Conservation (phyloP, 2,797 vertebrate genomes). For the Sylvilagus floridanus region DNA sequence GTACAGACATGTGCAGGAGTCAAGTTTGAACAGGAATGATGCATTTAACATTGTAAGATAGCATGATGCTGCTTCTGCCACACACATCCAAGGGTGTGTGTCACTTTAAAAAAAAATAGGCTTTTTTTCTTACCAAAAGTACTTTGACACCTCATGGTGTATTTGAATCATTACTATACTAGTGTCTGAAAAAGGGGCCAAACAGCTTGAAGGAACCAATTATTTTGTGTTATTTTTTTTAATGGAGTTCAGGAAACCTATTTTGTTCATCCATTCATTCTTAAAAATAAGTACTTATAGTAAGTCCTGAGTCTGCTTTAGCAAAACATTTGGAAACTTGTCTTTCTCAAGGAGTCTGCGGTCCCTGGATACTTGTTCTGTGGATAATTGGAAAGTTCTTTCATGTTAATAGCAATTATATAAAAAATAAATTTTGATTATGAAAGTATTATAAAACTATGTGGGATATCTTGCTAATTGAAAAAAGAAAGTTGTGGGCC, state of each 20-base stretch:
- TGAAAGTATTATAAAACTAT: constrained; percentile 5
- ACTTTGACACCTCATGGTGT: neutral
- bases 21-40: neutral
- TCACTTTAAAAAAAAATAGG: neutral
- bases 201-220: neutral
- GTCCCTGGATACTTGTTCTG: neutral
- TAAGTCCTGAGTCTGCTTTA: neutral
- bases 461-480: neutral
- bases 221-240: neutral
- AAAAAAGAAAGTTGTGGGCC: neutral
- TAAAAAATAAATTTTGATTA: neutral
- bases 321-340: neutral
- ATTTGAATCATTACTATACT: neutral
- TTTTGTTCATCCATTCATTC: neutral
- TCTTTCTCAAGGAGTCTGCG: neutral
- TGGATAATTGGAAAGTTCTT: neutral
- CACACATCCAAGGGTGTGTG: neutral
- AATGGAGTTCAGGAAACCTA: neutral
- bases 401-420: neutral
- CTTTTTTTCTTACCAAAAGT: neutral
- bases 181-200: neutral
- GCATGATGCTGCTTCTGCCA: neutral
- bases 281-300: neutral
- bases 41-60: neutral
- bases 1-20: neutral